Conservation (phyloP, 2,888 invertebrate species). For the Phortica magna region DNA sequence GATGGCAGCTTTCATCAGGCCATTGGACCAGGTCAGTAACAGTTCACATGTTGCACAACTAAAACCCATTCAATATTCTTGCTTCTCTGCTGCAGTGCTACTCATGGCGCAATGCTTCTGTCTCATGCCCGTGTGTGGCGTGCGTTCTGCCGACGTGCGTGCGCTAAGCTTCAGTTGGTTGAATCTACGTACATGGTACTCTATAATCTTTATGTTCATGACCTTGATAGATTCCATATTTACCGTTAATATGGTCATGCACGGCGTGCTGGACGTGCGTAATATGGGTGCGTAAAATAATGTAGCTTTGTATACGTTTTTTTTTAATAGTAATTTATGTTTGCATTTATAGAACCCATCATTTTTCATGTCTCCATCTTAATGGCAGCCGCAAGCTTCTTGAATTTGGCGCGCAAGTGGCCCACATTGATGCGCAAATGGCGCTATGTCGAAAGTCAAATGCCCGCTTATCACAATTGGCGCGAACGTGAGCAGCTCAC, state of each 20-base stretch:
- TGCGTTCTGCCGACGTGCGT: conserved; percentile 58
- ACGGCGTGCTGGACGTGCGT: conserved; percentile 64
- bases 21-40: conserved; percentile 68
- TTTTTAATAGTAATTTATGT: too few relatives aligned
- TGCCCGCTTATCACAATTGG: conserved; percentile 58
- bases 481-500: conserved; percentile 58
- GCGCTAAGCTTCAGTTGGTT: conserved; percentile 74
- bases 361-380: conserved; percentile 72
- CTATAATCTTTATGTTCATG: conserved; percentile 58
- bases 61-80: conserved; percentile 36
- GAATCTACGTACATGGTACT: conserved; percentile 68
- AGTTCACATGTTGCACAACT: background rate
- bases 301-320: too few relatives aligned
- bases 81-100: conserved; percentile 57
- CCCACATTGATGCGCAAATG: conserved; percentile 72
- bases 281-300: conserved; percentile 64
- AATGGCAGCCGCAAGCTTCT: conserved; percentile 73
- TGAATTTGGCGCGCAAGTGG: conserved; percentile 75
- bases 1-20: conserved; percentile 74
- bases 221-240: conserved; percentile 62
- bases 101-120: conserved; percentile 73
- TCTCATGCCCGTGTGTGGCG: conserved; percentile 74
- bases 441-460: conserved; percentile 66
- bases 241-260: conserved; percentile 57
- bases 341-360: too few relatives aligned